Conservation (phyloP, 2,888 invertebrate genomes). For the Unio pictorum region DNA sequence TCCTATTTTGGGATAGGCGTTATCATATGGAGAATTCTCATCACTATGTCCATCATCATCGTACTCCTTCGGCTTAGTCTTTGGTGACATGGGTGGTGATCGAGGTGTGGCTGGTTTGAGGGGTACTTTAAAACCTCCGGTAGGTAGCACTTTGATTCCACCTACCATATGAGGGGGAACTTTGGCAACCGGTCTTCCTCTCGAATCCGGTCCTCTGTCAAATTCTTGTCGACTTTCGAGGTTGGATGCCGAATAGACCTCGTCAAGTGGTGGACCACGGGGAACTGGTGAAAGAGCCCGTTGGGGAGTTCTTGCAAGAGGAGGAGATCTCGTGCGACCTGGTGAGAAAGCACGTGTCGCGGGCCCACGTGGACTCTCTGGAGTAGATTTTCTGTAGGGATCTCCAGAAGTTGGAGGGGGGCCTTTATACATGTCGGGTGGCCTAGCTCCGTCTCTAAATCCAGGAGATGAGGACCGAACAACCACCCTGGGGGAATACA, state of each 20-base stretch:
- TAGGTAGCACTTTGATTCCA: constrained; percentile 55
- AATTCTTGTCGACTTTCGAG: constrained; percentile 51
- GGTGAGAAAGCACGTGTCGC: background rate
- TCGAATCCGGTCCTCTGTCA: constrained; percentile 14
- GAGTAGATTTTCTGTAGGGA: background rate
- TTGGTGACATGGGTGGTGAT: constrained; percentile 18
- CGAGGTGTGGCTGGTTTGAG: constrained; percentile 32
- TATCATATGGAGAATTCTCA: constrained; percentile 39
- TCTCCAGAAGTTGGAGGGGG: constrained; percentile 12
- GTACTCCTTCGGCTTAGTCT: constrained; percentile 10
- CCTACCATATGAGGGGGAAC: constrained; percentile 61
- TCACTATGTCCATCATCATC: constrained; percentile 13
- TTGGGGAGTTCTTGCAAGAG: constrained; percentile 23
- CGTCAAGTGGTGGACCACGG: constrained; percentile 12
- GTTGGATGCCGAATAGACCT: constrained; percentile 56
- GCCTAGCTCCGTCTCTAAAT: background rate
- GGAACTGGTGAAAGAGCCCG: constrained; percentile 11
- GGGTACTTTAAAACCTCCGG: constrained; percentile 26
- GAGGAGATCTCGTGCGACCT: constrained; percentile 15
- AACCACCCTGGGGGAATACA: no score
- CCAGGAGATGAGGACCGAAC: no score
- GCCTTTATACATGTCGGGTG: constrained; percentile 4
- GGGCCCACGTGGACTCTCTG: constrained; percentile 9
- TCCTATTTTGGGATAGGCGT: constrained; percentile 20
- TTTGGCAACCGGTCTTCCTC: constrained; percentile 58